A percentile compares a stretch with the other conserved stretches of the same genome.
Evolutionary conservation across 2,888 invertebrate species (phyloP).

Genomic region (Idaea biselata): DNA sequence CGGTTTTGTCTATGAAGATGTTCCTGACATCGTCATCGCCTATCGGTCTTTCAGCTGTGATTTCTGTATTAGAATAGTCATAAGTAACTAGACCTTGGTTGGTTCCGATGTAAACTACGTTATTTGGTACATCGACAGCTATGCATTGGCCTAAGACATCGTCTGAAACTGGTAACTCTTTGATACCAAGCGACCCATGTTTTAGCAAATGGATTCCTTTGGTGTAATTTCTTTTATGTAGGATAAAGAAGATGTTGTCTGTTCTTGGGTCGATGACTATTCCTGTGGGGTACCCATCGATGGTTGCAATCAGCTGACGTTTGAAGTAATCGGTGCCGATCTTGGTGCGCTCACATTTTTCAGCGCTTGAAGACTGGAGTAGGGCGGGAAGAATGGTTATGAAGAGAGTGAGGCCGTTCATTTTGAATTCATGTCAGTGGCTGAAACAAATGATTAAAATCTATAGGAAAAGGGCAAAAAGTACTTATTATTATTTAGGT

Average conservation of each 20-base stretch:
- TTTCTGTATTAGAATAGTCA: constrained; percentile 58
- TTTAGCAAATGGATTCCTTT: constrained; percentile 67
- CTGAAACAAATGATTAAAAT: constrained; percentile 14
- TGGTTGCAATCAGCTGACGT: constrained; percentile 62
- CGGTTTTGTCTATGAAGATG: constrained; percentile 66
- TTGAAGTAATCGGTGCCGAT: constrained; percentile 67
- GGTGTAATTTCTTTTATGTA: constrained; percentile 69
- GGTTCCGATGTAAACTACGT: constrained; percentile 65
- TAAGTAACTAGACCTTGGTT: constrained; percentile 68
- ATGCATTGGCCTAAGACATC: constrained; percentile 67
- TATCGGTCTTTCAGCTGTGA: constrained; percentile 64
- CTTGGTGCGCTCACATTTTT: constrained; percentile 66
- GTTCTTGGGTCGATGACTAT: constrained; percentile 63
- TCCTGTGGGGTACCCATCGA: constrained; percentile 69
- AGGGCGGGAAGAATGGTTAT: constrained; percentile 31
- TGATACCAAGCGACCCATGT: constrained; percentile 66
- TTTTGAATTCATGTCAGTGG: constrained; percentile 48
- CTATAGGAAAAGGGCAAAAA: not conserved
- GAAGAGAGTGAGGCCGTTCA: constrained; percentile 34
- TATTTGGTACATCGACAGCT: constrained; percentile 50
- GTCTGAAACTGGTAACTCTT: constrained; percentile 60
- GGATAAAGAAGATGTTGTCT: constrained; percentile 67
- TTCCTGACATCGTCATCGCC: constrained; percentile 69
- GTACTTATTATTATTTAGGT: no score
- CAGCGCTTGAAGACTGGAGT: constrained; percentile 32